Evolutionary conservation across 2,888 invertebrate genomes (phyloP), one percentile per base, ranked within the genome.

Genomic region (Harmothoe impar): DNA sequence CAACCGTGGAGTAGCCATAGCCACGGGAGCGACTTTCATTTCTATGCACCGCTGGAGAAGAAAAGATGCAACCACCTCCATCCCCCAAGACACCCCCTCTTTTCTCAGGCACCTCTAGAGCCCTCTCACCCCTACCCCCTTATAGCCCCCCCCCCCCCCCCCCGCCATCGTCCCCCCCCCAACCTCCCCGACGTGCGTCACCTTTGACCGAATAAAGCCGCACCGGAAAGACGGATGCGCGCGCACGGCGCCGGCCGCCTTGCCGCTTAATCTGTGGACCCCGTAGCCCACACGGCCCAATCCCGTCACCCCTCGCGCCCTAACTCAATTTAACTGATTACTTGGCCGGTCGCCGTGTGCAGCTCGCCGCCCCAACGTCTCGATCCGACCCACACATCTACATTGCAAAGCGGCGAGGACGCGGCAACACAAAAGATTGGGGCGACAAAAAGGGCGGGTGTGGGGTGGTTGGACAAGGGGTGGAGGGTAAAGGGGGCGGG

Each of bases 221-320:
- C 52, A 12, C 52, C 86, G 29, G 56, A 86, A 86, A 54, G 86
- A 54, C 54, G 54, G 54, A 86, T 86, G 86, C 86, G 54, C 86
- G 54, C 56, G 56, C 86, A 25, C 43, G 31, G 25, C 25, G 54
- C 31, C 31, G 54, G 29, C 29, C 25, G 31, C 56, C 86, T n/a
- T 86, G 86, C 86, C 25, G 54, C 54, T 86, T 86, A 86, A 86
- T 86, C 86, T 86, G 86, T 56, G 33, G 54, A n/a, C 86, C 86
- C 86, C 86, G 86, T 54, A 33, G 54, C 29, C 54, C 86, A 29
- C 86, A 25, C 56, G 54, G 86, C 33, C 86, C 56, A 25, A 54
- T 86, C 86, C 86, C 86, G 86, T 86, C 86, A 86, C 52, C 86
- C 86, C 86, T 86, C 54, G 54, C 86, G 86, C 86, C 86, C 86